Base-by-base conservation (phyloP, 1,140 invertebrate genomes). In the Antheraea pernyi region DNA sequence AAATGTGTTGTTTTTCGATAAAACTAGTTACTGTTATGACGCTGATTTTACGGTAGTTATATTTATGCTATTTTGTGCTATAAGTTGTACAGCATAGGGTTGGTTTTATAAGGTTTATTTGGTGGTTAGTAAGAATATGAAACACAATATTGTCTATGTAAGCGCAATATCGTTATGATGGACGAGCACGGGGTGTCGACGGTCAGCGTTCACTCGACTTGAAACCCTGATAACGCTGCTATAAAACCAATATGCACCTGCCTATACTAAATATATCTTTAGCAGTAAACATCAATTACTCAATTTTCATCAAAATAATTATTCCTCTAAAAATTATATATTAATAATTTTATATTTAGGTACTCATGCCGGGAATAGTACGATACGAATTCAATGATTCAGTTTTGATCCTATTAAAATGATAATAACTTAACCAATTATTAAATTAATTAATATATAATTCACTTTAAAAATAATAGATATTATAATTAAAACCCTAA, bases 131-230 rank as follows among this genome's bases (percentile, higher is more conserved):
- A 37, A 67, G 48, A 79, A 71, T 80, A 79, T 82, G 80, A 80
- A 77, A 77, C 72, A 89, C 86, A 91, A 89, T 89, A 91, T 91
- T 88, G 86, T 90, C 76, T 80, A 78, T 87, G 88, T 88, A 84
- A 86, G 85, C 83, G 82, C 77, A 86, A 86, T 88, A 84, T 81
- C 78, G 83, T 88, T 89, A 91, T 91, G 89, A 91, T 91, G 85
- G 86, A 91, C 87, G 88, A 88, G 79, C 81, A 74, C 61, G 71
- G 60, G 61, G 67, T 69, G 73, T 78, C 73, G 77, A 65, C 79
- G 88, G 86, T 86, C 87, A 88, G 86, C 77, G 84, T 73, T 83
- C 89, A 91, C 83, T 88, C 81, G 85, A 88, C 78, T 83, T 72
- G 87, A 91, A 91, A 91, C 81, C 36, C 30, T 67, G 89, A 91